Conservation (phyloP, 2,113 vertebrate species). For the Microcebus murinus region DNA sequence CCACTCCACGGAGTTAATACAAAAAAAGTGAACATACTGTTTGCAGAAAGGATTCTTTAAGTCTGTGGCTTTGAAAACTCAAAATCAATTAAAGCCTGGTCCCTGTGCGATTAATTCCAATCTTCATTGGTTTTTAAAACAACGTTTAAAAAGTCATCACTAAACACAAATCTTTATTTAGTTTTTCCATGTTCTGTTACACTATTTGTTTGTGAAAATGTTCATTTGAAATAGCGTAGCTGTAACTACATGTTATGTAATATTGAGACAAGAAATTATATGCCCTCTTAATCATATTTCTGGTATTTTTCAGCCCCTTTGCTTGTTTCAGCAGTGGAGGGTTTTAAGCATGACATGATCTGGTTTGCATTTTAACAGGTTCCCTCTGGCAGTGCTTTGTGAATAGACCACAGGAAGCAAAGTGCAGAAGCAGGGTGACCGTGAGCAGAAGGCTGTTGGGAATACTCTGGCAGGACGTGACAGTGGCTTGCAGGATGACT, state of each 20-base stretch:
- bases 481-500: fast-evolving
- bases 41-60: neutral
- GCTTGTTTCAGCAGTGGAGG: neutral
- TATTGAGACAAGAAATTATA: neutral
- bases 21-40: neutral
- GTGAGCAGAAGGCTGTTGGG: too few relatives aligned
- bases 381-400: neutral
- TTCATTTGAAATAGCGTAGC: neutral
- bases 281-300: neutral
- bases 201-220: neutral
- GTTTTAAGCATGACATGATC: neutral
- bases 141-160: neutral
- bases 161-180: neutral
- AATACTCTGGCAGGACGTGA: neutral
- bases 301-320: neutral
- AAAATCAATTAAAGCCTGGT: neutral
- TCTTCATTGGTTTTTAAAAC: neutral
- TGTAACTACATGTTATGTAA: neutral
- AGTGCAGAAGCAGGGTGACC: neutral
- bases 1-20: neutral
- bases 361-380: neutral
- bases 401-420: neutral
- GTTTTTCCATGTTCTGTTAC: neutral
- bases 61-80: neutral
- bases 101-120: neutral